Conservation (phyloP, 2,888 invertebrate species). For the Oligia latruncula region DNA sequence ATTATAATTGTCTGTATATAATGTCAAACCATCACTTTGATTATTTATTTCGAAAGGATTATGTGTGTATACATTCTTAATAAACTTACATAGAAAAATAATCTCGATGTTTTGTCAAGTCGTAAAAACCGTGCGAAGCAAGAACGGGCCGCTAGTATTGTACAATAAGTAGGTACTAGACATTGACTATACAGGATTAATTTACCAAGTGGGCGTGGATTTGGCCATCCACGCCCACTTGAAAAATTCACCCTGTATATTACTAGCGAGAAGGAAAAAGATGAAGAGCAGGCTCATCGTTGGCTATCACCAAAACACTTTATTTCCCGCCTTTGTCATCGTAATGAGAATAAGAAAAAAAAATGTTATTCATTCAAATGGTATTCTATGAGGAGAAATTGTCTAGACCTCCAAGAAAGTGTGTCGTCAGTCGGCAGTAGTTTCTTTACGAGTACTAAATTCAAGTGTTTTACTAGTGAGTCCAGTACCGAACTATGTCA, state of each 20-base stretch:
- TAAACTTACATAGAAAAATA: not conserved
- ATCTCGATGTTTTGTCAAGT: not conserved
- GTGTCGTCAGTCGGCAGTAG: not conserved
- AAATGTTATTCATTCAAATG: not conserved
- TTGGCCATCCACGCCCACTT: too few species aligned
- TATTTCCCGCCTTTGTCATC: not conserved
- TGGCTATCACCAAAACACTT: not conserved
- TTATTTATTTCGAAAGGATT: not conserved
- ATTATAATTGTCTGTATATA: too few species aligned
- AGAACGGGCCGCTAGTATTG: not conserved
- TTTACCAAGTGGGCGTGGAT: too few species aligned
- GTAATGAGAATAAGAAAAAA: not conserved
- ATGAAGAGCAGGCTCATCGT: not conserved
- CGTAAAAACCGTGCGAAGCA: too few species aligned
- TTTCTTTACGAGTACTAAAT: not conserved
- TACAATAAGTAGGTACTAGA: not conserved
- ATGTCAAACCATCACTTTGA: not conserved
- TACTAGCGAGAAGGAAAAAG: not conserved
- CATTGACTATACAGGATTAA: too few species aligned
- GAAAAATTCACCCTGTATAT: too few species aligned
- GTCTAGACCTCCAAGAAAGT: not conserved
- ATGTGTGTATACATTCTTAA: not conserved
- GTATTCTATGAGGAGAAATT: not conserved
- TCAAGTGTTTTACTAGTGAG: slow-evolving; percentile 1
- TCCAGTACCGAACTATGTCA: slow-evolving; percentile 6